Evolutionary conservation across 2,113 vertebrate species (phyloP), one percentile per base, ranked within the genome.

Genomic region (Fukomys damarensis): DNA sequence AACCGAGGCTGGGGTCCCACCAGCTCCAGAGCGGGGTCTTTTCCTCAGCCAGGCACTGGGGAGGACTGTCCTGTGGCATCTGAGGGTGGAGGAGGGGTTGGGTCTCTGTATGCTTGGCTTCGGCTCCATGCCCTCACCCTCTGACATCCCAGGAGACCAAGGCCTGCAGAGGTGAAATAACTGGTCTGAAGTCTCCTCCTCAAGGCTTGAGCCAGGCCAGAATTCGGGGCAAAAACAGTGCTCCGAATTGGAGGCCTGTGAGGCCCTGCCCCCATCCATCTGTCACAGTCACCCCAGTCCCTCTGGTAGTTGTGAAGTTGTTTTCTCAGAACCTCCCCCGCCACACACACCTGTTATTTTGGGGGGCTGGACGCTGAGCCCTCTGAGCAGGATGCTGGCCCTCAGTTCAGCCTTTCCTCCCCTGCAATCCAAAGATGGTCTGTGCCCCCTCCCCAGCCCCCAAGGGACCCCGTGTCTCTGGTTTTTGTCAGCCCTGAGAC

Each of bases 401-500:
- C 66, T 96, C 38, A 22, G 35, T 43, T 59, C 54, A 32, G 65
- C 84, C 76, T 84, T 83, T 72, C 89, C 91, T 95, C 81, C 86
- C 79, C n/a, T 7, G 0, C 74, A 91, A 52, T 16, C 72, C 94
- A 66, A 35, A 52, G 76, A 96, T 80, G 86, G 95, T 95, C 95
- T 84, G 38, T 7, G 43, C 20, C 88, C 92, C n/a, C 35, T 84
- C 86, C 84, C 86, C 13, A 7, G 65, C 85, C 84, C 96, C 80
- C 65, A 66, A 56, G 95, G 94, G 94, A 94, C 76, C 92, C 61
- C 3, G 7, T 63, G 94, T 97, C 97, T 98, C 98, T 98, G 98
- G 96, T 96, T 98, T 97, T 96, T 92, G 97, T 98, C 98, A 97
- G 97, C 95, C 70, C 89, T 89, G 96, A 97, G 95, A 94, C 5